phyloP scores from a whole-genome alignment of 1,140 invertebrate genomes.

The Macrobrachium nipponense region DNA sequence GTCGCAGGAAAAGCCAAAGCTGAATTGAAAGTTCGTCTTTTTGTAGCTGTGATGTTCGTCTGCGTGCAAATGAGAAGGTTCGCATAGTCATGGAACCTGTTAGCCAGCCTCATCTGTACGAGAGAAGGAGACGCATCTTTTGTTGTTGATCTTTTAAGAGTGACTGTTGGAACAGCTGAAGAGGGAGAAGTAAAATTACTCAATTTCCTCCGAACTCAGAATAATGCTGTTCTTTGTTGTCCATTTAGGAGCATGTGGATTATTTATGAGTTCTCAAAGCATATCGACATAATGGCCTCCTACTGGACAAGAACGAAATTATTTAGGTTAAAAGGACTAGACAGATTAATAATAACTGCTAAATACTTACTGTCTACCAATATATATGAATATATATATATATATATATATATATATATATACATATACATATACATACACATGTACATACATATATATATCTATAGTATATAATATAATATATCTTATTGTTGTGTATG shows the following conservation, averaged over 20 bases:
- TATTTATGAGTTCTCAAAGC: too few species aligned
- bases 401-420: background rate
- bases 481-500: background rate
- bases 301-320: background rate
- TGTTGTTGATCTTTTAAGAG: too few species aligned
- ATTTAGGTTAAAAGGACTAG: background rate
- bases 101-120: too few species aligned
- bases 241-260: too few species aligned
- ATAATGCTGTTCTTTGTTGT: too few species aligned
- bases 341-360: background rate
- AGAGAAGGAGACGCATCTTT: too few species aligned
- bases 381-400: background rate
- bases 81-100: too few species aligned
- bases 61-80: background rate
- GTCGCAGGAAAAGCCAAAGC: too few species aligned
- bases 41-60: background rate
- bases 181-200: too few species aligned
- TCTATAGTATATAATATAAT: background rate
- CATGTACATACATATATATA: background rate
- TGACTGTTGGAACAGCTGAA: too few species aligned
- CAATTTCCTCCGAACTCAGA: too few species aligned
- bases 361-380: background rate
- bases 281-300: background rate
- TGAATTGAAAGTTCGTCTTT: background rate
- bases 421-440: background rate